These are phyloP conservation scores for Vimba vimba DNA, from an alignment of 2,113 vertebrate genomes.

Conservation along the genomic window DNA sequence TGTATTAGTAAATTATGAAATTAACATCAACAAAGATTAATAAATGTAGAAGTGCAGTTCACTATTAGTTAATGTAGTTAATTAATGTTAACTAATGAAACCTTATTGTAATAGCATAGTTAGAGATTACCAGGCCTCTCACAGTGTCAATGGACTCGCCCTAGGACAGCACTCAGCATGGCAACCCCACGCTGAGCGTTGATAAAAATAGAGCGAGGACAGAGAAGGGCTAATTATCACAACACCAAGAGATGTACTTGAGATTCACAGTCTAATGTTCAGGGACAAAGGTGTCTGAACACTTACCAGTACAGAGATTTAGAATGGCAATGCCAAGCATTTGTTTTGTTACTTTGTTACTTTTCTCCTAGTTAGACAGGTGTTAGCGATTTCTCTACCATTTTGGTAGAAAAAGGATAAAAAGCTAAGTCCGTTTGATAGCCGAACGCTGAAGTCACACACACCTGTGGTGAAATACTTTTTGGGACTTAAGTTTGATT, in stretches of 20 bases:
- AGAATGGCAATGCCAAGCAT: not conserved
- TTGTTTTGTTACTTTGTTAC: not conserved
- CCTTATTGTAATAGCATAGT: not conserved
- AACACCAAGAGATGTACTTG: constrained; percentile 43
- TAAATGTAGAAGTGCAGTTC: no score
- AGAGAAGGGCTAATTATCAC: constrained; percentile 58
- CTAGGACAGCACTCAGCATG: constrained; percentile 52
- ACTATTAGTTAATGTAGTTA: no score
- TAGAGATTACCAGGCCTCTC: constrained; percentile 51
- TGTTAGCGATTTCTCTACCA: not conserved
- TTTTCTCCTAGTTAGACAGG: not conserved
- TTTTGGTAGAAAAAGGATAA: not conserved
- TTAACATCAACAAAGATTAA: no score
- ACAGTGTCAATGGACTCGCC: constrained; percentile 59
- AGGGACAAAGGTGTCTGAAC: not conserved
- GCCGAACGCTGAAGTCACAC: constrained; percentile 5
- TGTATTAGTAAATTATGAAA: no score
- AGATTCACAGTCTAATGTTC: constrained; percentile 30
- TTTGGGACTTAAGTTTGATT: constrained; percentile 36
- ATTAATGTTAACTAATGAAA: no score
- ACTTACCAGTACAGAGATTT: not conserved
- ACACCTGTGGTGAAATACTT: not conserved
- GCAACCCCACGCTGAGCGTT: constrained; percentile 43
- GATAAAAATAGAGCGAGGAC: constrained; percentile 60
- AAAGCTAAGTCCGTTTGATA: not conserved